phyloP scores from a whole-genome alignment of 2,113 vertebrate genomes.

The Oxyruncus cristatus region DNA sequence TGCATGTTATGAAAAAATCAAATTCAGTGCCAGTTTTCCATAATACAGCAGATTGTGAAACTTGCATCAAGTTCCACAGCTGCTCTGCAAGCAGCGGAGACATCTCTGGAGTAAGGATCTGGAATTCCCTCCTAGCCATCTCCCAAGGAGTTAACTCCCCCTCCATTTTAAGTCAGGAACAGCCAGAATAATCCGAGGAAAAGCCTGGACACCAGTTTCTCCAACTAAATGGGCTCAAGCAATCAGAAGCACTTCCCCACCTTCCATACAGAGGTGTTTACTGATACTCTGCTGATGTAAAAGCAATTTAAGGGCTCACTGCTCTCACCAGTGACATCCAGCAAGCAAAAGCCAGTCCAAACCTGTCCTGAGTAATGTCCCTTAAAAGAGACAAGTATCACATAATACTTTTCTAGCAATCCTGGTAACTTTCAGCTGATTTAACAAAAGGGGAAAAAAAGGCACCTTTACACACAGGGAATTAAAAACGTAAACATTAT shows the following conservation, averaged over 20 bases:
- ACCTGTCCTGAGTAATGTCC: background rate
- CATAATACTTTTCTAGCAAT: background rate
- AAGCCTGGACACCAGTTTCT: background rate
- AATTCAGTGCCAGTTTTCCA: background rate
- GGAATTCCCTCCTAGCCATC: background rate
- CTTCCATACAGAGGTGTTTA: background rate
- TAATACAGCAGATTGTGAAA: background rate
- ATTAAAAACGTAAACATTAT: background rate
- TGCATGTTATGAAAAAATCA: background rate
- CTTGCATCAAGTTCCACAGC: constrained; percentile 17
- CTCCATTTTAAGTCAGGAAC: background rate
- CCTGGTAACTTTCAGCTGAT: background rate
- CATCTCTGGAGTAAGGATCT: background rate
- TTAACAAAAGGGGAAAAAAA: background rate
- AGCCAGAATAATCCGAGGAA: background rate
- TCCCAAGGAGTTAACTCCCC: background rate
- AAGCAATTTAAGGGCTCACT: background rate
- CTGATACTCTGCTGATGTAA: background rate
- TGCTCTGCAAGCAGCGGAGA: constrained; percentile 32
- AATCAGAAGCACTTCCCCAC: background rate
- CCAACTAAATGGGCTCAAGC: background rate
- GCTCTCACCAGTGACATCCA: background rate
- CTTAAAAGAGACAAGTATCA: background rate
- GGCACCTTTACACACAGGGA: background rate
- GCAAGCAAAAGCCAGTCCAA: background rate